Base-by-base conservation (phyloP, 2,888 invertebrate genomes). In the Agrenia bidenticulata region DNA sequence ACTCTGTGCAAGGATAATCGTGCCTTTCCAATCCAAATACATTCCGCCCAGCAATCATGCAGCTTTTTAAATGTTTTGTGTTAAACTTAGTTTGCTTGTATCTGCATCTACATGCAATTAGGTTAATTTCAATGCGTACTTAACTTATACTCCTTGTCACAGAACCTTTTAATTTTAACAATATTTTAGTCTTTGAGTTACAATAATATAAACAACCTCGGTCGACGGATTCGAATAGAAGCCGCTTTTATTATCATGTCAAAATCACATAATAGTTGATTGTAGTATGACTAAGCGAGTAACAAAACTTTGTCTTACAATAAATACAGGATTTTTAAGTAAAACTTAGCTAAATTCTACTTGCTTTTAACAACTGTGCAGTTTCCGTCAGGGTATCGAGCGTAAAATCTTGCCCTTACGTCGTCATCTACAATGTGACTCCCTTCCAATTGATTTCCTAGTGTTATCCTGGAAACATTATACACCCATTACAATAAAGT, bases 371-470 rank as follows among this genome's bases (percentile, higher is more conserved):
- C 45, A 13, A 57, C 81, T 81, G 86, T 85, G 63, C 85, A 85
- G 76, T 86, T 85, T 19, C 95, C 96, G 79, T 97, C 94, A 0
- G 97, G 97, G 80, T 97, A 98, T 42, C 92, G 85, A 79, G 91
- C 90, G 78, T 90, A 89, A 81, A 95, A 97, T 59, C 90, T 88
- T 64, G 89, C 88, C 61, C 94, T 92, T 11, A 98, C 82, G 66
- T 92, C 92, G 0, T 94, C 92, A 81, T 98, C 97, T 1, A 96
- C 89, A 0, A 98, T 81, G 57, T 93, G 86, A 1, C 96, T 94
- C 0, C 97, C 97, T 78, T 95, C 95, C 58, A 97, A 87, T 81
- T 98, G 98, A 82, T 98, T 98, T 0, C 97, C 98, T 2, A 98
- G 82, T 0, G 98, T 98, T 23, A 69, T 65, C 69, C 58, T 58